Conservation (phyloP, 1,140 invertebrate genomes). For the Aradophagus sp. region DNA sequence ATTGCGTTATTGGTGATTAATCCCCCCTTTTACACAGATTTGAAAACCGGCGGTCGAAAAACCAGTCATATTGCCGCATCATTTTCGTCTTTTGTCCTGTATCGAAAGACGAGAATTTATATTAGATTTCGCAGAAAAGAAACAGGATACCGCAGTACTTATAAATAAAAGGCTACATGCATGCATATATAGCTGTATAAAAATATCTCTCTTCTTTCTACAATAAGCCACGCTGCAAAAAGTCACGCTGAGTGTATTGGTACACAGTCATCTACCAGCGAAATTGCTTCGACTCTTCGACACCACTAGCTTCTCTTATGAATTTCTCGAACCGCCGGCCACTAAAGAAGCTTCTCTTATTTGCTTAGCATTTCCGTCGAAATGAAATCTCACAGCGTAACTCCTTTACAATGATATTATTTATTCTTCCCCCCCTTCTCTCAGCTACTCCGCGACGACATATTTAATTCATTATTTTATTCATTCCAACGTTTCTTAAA, state of each 20-base stretch:
- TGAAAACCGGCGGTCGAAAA: constrained; percentile 6
- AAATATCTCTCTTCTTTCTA: constrained; percentile 31
- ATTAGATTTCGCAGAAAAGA: constrained; percentile 30
- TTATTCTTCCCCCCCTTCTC: constrained; percentile 20
- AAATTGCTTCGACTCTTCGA: constrained; percentile 53
- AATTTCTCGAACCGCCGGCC: constrained; percentile 45
- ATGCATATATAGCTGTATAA: constrained; percentile 17
- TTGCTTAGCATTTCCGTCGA: constrained; percentile 49
- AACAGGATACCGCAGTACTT: constrained; percentile 19
- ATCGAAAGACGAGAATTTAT: constrained; percentile 31
- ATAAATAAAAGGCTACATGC: constrained; percentile 20
- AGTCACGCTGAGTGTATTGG: constrained; percentile 46
- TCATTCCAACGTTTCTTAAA: no score
- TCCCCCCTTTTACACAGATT: no score
- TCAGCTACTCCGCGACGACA: no score
- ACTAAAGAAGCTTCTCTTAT: constrained; percentile 52
- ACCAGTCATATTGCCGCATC: constrained; percentile 10
- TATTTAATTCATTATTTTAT: no score
- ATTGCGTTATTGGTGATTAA: no score
- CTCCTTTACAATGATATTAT: constrained; percentile 44
- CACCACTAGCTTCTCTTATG: constrained; percentile 47
- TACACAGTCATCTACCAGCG: constrained; percentile 39
- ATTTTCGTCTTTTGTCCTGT: constrained; percentile 22
- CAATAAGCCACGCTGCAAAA: constrained; percentile 38
- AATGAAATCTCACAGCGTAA: constrained; percentile 54